phyloP scores from a whole-genome alignment of 2,113 vertebrate genomes.

The Pantherophis guttatus region DNA sequence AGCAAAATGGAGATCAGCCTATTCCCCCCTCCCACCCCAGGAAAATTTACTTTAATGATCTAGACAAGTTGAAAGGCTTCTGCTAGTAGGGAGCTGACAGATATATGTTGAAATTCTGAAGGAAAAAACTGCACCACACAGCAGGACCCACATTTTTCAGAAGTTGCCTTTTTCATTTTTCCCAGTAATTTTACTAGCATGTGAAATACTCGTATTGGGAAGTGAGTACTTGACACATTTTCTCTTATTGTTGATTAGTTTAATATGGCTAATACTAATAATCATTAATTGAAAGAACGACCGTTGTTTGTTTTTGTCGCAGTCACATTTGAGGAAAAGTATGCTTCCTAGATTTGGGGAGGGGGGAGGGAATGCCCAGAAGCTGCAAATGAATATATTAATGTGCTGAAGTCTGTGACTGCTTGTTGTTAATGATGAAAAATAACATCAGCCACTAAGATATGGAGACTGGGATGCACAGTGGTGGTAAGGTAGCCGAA shows the following conservation, averaged over 20 bases:
- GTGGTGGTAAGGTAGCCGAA: background rate
- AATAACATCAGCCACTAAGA: background rate
- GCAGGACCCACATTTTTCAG: background rate
- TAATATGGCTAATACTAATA: accelerated
- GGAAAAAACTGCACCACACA: background rate
- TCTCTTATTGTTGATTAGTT: conserved; percentile 17
- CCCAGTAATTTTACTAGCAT: background rate
- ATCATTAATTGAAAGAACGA: background rate
- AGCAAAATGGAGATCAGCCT: conserved; percentile 38
- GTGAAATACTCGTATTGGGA: background rate
- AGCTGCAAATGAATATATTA: background rate
- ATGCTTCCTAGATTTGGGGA: background rate
- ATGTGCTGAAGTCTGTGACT: background rate
- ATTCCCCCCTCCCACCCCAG: conserved; percentile 28
- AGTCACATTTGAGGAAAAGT: background rate
- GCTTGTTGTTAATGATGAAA: background rate
- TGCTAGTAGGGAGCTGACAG: conserved; percentile 32
- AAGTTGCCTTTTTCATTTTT: background rate
- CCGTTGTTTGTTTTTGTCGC: background rate
- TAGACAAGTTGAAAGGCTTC: conserved; percentile 54
- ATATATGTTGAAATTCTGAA: background rate
- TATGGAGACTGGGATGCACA: background rate
- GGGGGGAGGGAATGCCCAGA: background rate
- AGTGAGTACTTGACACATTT: background rate
- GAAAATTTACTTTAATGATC: conserved; percentile 50